These are phyloP conservation scores for Asteroscopus sphinx DNA, from an alignment of 2,888 invertebrate genomes.

Conservation along the genomic window DNA sequence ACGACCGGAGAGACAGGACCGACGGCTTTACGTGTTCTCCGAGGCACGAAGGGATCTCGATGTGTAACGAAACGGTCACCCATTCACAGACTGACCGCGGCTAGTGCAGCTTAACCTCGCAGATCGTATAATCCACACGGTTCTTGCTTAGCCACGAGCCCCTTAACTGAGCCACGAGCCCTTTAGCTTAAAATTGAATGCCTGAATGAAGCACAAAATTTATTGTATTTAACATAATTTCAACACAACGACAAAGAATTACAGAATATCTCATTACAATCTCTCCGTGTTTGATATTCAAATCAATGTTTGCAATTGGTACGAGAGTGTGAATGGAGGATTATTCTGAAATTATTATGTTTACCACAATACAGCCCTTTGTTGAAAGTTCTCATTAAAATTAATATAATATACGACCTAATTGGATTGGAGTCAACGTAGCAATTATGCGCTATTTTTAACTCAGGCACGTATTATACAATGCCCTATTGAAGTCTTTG, in stretches of 20 bases:
- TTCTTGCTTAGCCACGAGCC: no score
- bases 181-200: no score
- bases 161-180: no score
- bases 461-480: slow-evolving; percentile 17
- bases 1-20: no score
- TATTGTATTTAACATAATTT: no score
- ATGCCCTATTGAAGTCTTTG: slow-evolving; percentile 24
- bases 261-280: not conserved
- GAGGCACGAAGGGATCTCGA: no score
- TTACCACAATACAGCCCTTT: slow-evolving; percentile 15
- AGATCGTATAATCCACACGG: no score
- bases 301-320: not conserved
- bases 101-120: no score
- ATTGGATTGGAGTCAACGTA: slow-evolving; percentile 26
- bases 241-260: not conserved
- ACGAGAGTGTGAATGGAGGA: slow-evolving; percentile 1
- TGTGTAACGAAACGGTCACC: no score
- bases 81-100: no score
- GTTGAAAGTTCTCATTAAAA: slow-evolving; percentile 14
- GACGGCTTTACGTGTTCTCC: no score
- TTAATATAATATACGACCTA: slow-evolving; percentile 19
- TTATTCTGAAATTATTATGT: slow-evolving; percentile 6
- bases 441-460: slow-evolving; percentile 36
- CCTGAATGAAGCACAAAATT: no score
- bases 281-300: not conserved